Conservation (phyloP, 2,888 invertebrate genomes). For the Tipula helvola region DNA sequence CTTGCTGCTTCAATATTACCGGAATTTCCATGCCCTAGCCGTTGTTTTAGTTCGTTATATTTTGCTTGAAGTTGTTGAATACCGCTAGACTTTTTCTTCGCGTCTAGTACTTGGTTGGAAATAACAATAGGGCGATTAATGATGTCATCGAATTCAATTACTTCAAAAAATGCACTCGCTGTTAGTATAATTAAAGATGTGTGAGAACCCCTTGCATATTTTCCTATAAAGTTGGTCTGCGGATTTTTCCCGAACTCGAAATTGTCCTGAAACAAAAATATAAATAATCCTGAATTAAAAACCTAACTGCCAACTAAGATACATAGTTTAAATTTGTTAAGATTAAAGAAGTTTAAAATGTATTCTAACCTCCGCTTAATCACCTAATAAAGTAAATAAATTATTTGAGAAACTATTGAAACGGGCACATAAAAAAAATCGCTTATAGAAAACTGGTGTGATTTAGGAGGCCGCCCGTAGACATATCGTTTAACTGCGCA, state of each 20-base stretch:
- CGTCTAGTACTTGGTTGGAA: background rate
- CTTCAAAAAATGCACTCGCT: background rate
- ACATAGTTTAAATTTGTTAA: too few relatives aligned
- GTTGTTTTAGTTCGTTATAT: background rate
- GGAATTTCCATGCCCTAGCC: background rate
- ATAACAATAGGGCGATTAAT: background rate
- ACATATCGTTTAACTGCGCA: too few relatives aligned
- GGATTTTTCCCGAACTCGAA: background rate
- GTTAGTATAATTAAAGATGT: background rate
- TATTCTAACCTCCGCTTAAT: too few relatives aligned
- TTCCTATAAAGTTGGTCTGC: background rate
- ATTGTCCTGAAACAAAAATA: background rate
- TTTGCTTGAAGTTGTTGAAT: background rate
- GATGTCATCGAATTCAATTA: background rate
- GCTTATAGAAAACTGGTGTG: too few relatives aligned
- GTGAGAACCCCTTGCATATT: background rate
- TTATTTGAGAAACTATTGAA: too few relatives aligned
- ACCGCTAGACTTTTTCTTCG: background rate
- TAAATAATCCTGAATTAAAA: too few relatives aligned
- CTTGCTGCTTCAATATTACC: background rate
- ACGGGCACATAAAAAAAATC: too few relatives aligned
- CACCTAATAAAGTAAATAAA: too few relatives aligned
- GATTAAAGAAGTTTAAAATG: too few relatives aligned
- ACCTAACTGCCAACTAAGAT: too few relatives aligned
- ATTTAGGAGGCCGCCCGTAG: too few relatives aligned